Evolutionary conservation across 2,113 vertebrate species (phyloP).

Genomic region (Thunnus thynnus): DNA sequence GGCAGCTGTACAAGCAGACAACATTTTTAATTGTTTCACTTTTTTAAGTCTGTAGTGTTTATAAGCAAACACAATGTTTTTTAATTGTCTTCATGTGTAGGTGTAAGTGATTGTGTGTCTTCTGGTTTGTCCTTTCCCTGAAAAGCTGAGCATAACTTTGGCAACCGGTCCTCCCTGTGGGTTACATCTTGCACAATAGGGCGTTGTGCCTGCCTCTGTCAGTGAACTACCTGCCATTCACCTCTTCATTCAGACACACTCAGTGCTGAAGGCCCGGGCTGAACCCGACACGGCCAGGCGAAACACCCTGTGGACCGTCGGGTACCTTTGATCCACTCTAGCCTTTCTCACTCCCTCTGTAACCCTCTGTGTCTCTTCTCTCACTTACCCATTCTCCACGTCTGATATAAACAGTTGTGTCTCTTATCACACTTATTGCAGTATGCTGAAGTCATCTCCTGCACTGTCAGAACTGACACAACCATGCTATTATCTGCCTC

Average conservation of each 20-base stretch:
- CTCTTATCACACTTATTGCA: conserved; percentile 70
- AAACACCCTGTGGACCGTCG: conserved; percentile 1
- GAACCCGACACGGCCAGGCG: conserved; percentile 51
- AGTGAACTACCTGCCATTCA: conserved; percentile 64
- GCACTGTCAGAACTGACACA: conserved; percentile 64
- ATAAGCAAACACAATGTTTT: conserved; percentile 1
- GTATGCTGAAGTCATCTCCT: conserved; percentile 74
- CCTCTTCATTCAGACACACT: conserved; percentile 51
- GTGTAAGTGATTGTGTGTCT: conserved; percentile 30
- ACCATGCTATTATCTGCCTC: conserved; percentile 55
- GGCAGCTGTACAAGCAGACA: conserved; percentile 9
- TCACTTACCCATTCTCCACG: conserved; percentile 16
- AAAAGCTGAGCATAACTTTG: conserved; percentile 55
- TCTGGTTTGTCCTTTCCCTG: conserved; percentile 55
- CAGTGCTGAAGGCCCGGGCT: background rate
- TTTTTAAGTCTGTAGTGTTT: conserved; percentile 8
- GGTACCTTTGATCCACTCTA: conserved; percentile 43
- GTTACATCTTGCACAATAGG: conserved; percentile 63
- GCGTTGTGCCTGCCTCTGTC: conserved; percentile 43
- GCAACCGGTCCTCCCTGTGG: conserved; percentile 40
- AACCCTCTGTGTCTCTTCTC: conserved; percentile 27
- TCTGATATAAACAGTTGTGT: conserved; percentile 55
- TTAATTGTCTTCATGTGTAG: background rate
- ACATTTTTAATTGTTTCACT: background rate
- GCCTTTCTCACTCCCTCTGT: conserved; percentile 33